Base-by-base conservation (phyloP, 2,797 vertebrate species). In the Alectoris magna region DNA sequence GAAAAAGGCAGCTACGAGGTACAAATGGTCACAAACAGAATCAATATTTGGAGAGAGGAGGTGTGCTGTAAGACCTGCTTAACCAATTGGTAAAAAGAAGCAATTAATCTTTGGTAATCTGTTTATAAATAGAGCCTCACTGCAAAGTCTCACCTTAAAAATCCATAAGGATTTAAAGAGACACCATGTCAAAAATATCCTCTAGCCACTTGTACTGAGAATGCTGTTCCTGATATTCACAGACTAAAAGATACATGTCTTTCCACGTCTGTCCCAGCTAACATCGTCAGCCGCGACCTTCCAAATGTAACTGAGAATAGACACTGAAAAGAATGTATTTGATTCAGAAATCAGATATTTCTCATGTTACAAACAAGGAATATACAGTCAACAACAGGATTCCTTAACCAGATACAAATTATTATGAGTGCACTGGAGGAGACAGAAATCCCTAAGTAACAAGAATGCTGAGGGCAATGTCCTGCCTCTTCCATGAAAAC, bases 71-170 rank as follows among this genome's bases (percentile, higher is more conserved):
- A 77, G 49, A 80, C 82, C 82, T 83, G 0, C 0, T 71, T 84
- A 83, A 43, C 11, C 21, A 46, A 13, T 41, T 27, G 51, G 31
- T 59, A 43, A 66, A 67, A 83, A 64, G n/a, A 81, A 62, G 8
- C 14, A 46, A 51, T 66, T 79, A 68, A 91, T 88, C 83, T 84
- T 53, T 86, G 48, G 53, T 64, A 80, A 90, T 76, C 69, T 83
- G n/a, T 73, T 90, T 85, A 86, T 69, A 78, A 90, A 62, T 39
- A 83, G 23, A 86, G 1, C 14, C 21, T 82, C 36, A n/a, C 82
- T 84, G 55, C 14, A 90, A 91, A 66, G 19, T 69, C 44, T 87
- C 58, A 41, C 46, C 51, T 91, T 41, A 69, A 91, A 94, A 93
- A 77, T 63, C 22, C 41, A 14, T 66, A 48, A 59, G 23, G 36